A percentile compares a stretch with the other conserved stretches of the same genome.
phyloP scores from a whole-genome alignment of 2,797 vertebrate species.

The Eleutherodactylus coqui region DNA sequence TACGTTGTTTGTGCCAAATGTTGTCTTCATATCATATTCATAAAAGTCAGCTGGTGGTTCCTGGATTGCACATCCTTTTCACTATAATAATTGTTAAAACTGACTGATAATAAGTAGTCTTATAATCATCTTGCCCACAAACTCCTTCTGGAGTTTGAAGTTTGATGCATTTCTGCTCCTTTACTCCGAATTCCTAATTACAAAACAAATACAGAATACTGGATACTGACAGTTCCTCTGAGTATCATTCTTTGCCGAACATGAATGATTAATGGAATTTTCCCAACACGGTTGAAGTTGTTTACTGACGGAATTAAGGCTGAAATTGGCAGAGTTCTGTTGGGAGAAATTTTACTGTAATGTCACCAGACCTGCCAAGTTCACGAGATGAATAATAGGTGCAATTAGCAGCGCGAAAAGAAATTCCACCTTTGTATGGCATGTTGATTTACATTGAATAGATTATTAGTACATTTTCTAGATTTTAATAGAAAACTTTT shows the following conservation, averaged over 20 bases:
- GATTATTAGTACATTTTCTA: conserved; percentile 3
- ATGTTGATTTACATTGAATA: conserved; percentile 53
- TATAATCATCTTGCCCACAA: conserved; percentile 60
- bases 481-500: conserved; percentile 2
- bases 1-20: neutral
- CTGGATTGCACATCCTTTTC: conserved; percentile 3
- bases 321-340: conserved; percentile 78
- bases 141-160: conserved; percentile 69
- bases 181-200: conserved; percentile 78
- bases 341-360: conserved; percentile 75
- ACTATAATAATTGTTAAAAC: conserved; percentile 18
- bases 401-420: conserved; percentile 72
- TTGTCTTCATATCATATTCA: neutral
- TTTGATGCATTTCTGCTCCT: conserved; percentile 67
- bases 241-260: conserved; percentile 77
- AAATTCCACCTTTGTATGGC: conserved; percentile 66
- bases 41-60: neutral
- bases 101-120: conserved; percentile 63
- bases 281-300: conserved; percentile 78
- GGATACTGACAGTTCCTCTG: conserved; percentile 77
- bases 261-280: conserved; percentile 84
- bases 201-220: conserved; percentile 78
- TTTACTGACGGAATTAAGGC: conserved; percentile 80
- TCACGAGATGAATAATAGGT: conserved; percentile 73
- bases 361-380: conserved; percentile 73